Conservation (phyloP, 2,888 invertebrate genomes). For the Portevinia maculata region DNA sequence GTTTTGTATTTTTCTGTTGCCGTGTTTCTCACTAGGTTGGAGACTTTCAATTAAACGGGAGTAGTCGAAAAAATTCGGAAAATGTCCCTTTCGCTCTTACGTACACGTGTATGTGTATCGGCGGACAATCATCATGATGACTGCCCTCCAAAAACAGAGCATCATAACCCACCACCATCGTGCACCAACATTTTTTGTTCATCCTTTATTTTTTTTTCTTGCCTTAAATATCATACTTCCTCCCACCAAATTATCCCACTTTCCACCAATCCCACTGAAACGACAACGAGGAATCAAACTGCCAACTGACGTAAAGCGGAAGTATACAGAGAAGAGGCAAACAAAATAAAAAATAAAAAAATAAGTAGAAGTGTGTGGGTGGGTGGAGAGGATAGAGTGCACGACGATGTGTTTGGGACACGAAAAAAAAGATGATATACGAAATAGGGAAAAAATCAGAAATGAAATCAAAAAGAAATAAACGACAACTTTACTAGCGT, state of each 20-base stretch:
- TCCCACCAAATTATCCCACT: not conserved
- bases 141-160: conserved; percentile 65
- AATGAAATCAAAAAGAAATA: conserved; percentile 73
- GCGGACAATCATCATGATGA: conserved; percentile 68
- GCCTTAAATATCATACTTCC: conserved; percentile 20
- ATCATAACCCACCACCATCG: conserved; percentile 53
- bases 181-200: conserved; percentile 13
- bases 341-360: conserved; percentile 7
- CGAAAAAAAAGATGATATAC: conserved; percentile 56
- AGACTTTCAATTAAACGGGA: conserved; percentile 46
- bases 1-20: conserved; percentile 40
- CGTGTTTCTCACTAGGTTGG: not conserved
- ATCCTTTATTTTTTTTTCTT: conserved; percentile 36
- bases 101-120: conserved; percentile 37
- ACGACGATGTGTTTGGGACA: conserved; percentile 14
- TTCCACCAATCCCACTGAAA: conserved; percentile 6
- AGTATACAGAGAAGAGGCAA: conserved; percentile 49
- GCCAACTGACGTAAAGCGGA: conserved; percentile 73
- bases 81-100: conserved; percentile 24
- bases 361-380: conserved; percentile 13
- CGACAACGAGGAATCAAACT: conserved; percentile 61
- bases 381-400: conserved; percentile 47
- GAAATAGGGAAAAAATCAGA: conserved; percentile 69
- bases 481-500: conserved; percentile 65
- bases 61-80: conserved; percentile 6